phyloP scores from a whole-genome alignment of 1,140 invertebrate species.

The Watersipora subatra region DNA sequence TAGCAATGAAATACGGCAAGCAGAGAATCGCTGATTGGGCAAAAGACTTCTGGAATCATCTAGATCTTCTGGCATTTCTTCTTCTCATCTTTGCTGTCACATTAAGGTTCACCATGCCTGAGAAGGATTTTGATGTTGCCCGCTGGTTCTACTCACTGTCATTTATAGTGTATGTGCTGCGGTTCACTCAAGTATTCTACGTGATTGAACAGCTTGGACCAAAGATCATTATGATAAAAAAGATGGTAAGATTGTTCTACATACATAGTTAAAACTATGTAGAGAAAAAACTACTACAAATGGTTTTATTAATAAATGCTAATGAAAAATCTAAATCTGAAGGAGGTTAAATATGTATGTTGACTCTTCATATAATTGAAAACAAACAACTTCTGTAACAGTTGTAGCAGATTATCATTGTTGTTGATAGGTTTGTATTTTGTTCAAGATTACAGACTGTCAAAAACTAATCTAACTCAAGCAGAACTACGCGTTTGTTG shows the following conservation, averaged over 20 bases:
- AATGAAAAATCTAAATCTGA: too few species aligned
- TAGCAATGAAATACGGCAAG: neutral
- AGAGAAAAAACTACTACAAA: too few species aligned
- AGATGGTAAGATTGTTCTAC: slow-evolving; percentile 40
- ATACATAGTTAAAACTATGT: too few species aligned
- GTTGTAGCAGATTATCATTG: too few species aligned
- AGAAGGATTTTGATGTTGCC: slow-evolving; percentile 11
- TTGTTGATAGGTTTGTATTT: too few species aligned
- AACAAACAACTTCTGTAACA: too few species aligned
- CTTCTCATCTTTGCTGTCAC: slow-evolving; percentile 24
- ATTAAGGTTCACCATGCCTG: slow-evolving; percentile 10
- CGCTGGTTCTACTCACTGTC: slow-evolving; percentile 28
- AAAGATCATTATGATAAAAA: slow-evolving; percentile 41
- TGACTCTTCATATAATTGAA: too few species aligned
- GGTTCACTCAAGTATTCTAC: slow-evolving; percentile 28
- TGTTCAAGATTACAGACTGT: too few species aligned
- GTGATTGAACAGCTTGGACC: slow-evolving; percentile 35
- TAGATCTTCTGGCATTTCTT: slow-evolving; percentile 25
- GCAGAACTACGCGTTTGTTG: too few species aligned
- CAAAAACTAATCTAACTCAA: too few species aligned
- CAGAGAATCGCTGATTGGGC: slow-evolving; percentile 15
- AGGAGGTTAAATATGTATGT: too few species aligned
- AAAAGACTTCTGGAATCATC: slow-evolving; percentile 23
- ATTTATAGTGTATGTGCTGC: slow-evolving; percentile 27
- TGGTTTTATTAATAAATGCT: too few species aligned